These are phyloP conservation scores for Nyctalus aviator DNA, from an alignment of 2,797 vertebrate genomes.

Conservation along the genomic window DNA sequence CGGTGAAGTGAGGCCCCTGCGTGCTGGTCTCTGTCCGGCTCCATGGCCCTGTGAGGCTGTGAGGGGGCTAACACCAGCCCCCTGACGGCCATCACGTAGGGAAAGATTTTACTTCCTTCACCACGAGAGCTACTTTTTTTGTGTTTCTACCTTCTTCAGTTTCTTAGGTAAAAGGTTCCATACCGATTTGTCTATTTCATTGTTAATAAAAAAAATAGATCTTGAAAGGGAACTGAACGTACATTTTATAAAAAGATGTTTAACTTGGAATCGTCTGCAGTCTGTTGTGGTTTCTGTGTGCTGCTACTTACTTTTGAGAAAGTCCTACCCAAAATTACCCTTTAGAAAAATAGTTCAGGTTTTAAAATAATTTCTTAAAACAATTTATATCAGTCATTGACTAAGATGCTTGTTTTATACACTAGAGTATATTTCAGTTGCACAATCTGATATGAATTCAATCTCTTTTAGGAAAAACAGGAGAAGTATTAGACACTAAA, in stretches of 20 bases:
- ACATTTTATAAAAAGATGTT: neutral
- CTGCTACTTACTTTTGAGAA: neutral
- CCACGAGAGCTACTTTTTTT: neutral
- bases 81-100: neutral
- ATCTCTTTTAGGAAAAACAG: conserved; percentile 91
- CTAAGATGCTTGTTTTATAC: neutral
- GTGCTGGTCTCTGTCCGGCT: neutral
- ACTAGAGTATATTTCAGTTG: neutral
- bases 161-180: neutral
- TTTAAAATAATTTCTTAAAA: conserved; percentile 5
- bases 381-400: neutral
- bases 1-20: neutral
- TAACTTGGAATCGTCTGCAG: neutral
- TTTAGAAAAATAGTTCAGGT: neutral
- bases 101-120: neutral
- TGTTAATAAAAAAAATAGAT: neutral
- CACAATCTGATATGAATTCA: conserved; percentile 49
- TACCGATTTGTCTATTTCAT: neutral
- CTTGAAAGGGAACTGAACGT: neutral
- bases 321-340: neutral
- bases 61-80: neutral
- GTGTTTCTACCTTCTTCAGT: neutral
- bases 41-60: rapidly evolving
- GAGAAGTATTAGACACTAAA: conserved; percentile 89
- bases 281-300: neutral